Conservation (phyloP, 2,888 invertebrate genomes). For the Seira ritae region DNA sequence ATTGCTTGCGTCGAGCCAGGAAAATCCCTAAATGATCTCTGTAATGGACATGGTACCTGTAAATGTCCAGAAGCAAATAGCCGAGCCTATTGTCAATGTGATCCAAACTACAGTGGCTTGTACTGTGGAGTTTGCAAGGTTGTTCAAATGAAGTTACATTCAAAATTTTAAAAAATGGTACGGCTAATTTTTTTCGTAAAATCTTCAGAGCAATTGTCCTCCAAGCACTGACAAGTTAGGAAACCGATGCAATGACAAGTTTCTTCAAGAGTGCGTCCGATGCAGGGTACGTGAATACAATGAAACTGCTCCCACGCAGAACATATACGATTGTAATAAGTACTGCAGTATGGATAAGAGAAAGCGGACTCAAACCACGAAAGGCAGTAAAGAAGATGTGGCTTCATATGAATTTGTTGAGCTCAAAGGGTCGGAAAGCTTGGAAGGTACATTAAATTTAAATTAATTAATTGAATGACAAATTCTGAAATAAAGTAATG, state of each 20-base stretch:
- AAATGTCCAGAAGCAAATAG: conserved; percentile 15
- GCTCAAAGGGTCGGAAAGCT: conserved; percentile 5
- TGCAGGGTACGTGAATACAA: conserved; percentile 26
- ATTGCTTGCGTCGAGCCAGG: conserved; percentile 54
- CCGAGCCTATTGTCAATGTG: conserved; percentile 36
- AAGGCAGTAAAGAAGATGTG: not conserved
- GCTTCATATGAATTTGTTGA: not conserved
- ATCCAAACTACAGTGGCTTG: conserved; percentile 44
- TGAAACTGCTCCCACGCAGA: not conserved
- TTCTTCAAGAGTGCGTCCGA: conserved; percentile 20
- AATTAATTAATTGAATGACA: not conserved
- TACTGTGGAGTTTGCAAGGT: conserved; percentile 61
- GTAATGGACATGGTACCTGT: conserved; percentile 54
- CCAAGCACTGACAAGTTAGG: not conserved
- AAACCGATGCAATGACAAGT: conserved; percentile 33
- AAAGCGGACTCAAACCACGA: not conserved
- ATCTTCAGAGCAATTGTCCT: conserved; percentile 16
- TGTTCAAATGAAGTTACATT: too few relatives aligned
- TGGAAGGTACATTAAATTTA: not conserved
- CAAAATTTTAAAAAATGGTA: not conserved
- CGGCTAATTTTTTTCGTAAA: too few relatives aligned
- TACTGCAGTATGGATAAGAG: not conserved
- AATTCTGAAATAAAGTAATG: too few relatives aligned
- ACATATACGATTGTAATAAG: not conserved
- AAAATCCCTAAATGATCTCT: not conserved